Evolutionary conservation across 2,888 invertebrate genomes (phyloP), one percentile per base, ranked within the genome.

Genomic region (Helleia helle): DNA sequence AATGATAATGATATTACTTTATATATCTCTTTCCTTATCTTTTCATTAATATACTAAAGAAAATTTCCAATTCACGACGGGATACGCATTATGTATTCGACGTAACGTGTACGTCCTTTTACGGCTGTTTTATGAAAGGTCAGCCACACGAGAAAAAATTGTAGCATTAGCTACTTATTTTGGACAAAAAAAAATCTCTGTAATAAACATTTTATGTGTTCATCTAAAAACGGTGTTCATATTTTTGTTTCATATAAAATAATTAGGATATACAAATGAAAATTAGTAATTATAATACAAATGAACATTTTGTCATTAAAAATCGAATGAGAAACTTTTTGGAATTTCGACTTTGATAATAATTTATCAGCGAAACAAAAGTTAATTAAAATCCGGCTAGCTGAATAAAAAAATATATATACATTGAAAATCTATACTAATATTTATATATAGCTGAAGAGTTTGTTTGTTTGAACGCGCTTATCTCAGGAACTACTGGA

Each of bases 331-430:
- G 31, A 17, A 31, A 31, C 17, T 5, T 15, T 31, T 15, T 31
- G 15, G 11, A 11, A 15, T 15, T 31, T 13, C 31, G 11, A 31
- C 31, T 31, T 17, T 17, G 31, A 31, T 31, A 17, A 31, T 7
- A 31, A 31, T 31, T 31, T 17, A 31, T 31, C 15, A 15, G 15
- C 15, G 31, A 17, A 31, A 17, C 31, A 31, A n/a, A 17, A 9
- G 11, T 31, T 15, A 31, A 31, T 31, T 15, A 31, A 17, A 31
- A 15, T 14, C 14, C 30, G 31, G 17, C 31, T 17, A 9, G 31
- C n/a, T n/a, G n/a, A n/a, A n/a, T n/a, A n/a, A n/a, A n/a, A n/a
- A n/a, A n/a, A n/a, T n/a, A n/a, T n/a, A n/a, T n/a, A n/a, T n/a
- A n/a, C n/a, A n/a, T n/a, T n/a, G n/a, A n/a, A n/a, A n/a, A n/a